Evolutionary conservation across 2,888 invertebrate species (phyloP).

Genomic region (Mallateleia sp.): DNA sequence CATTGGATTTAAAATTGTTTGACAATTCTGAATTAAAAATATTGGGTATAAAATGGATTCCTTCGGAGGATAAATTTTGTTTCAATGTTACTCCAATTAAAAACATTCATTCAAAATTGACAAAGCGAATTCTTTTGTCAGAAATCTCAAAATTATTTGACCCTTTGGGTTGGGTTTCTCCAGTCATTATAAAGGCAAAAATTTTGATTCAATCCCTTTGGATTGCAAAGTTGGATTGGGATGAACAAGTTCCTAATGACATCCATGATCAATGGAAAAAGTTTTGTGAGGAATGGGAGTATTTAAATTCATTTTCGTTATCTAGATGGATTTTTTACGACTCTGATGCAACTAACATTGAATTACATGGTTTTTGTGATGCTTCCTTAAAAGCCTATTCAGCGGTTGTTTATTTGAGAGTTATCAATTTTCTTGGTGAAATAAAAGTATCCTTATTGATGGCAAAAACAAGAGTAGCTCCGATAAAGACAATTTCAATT

Average conservation of each 20-base stretch:
- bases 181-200: neutral
- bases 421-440: neutral
- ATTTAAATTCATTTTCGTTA: neutral
- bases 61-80: neutral
- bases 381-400: neutral
- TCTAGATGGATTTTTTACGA: neutral
- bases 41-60: constrained; percentile 1
- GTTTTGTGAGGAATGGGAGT: neutral
- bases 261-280: neutral
- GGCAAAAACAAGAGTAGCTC: constrained; percentile 67
- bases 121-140: neutral
- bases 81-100: neutral
- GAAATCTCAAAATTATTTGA: constrained; percentile 9
- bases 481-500: constrained; percentile 50
- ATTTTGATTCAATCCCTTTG: neutral
- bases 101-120: neutral
- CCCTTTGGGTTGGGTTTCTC: constrained; percentile 7
- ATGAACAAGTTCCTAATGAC: neutral
- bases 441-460: constrained; percentile 10
- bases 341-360: neutral
- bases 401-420: neutral
- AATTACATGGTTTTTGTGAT: neutral
- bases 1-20: neutral
- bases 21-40: neutral
- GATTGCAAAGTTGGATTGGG: constrained; percentile 1